Base-by-base conservation (phyloP, 2,888 invertebrate genomes). In the Limulus polyphemus region DNA sequence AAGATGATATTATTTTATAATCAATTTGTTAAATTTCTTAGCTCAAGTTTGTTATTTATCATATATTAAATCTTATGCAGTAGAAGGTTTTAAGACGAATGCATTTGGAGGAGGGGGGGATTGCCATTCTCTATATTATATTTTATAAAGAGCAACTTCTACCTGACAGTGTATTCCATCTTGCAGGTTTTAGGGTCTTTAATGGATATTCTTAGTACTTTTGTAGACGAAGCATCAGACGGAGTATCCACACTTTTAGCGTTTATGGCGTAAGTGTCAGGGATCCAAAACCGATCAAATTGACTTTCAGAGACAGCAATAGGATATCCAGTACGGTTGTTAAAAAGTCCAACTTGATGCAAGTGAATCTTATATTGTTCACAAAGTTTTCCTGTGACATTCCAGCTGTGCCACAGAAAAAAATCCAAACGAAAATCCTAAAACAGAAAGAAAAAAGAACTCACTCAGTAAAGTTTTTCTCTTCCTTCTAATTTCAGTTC, bases 201-300 rank as follows among this genome's bases (percentile, higher is more conserved):
- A 32, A 32, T 32, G 16, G n/a, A 59, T 9, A 64, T 52, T 10
- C 57, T 56, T 11, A 64, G 49, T 17, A 56, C 58, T 14, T 52
- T 60, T 32, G 61, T 58, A 11, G 60, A 59, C 10, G 59, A 61
- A 52, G 58, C 61, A 16, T 61, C 57, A 3, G 57, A 55, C 14
- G 64, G 58, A 2, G 59, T 59, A 50, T 64, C 61, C 5, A 64
- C 61, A 16, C 59, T 84, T 81, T 90, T 88, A 2, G 89, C 87
- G 76, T 88, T 89, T 51, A 88, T 77, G 75, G 90, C 88, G 75
- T 88, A 90, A 47, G 88, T 85, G 77, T 90, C 89, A 0, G 89
- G 89, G 73, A 88, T 88, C 89, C 89, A 90, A n/a, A 90, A 79
- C 74, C 86, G 86, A 72, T 88, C 87, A 70, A 88, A 86, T 76